Evolutionary conservation across 2,113 vertebrate species (phyloP).

Genomic region (Benitochromis conjunctus): DNA sequence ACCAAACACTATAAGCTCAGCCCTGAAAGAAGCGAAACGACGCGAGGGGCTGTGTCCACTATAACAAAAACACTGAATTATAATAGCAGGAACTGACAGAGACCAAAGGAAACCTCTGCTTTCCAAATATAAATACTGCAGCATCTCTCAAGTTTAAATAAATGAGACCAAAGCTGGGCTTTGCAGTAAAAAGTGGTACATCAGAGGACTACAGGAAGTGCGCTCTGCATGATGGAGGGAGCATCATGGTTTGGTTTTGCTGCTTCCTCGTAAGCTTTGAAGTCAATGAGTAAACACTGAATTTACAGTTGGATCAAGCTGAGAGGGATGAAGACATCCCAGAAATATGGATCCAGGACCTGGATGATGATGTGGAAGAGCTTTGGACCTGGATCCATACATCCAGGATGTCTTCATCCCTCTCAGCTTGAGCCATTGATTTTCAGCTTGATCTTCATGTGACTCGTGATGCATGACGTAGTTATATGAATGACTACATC

Average conservation of each 20-base stretch:
- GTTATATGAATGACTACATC: neutral
- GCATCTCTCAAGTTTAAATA: neutral
- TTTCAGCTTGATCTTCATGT: no score
- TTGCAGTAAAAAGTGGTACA: neutral
- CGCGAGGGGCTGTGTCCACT: accelerated
- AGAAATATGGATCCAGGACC: neutral
- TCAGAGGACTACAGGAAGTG: neutral
- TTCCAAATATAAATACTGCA: neutral
- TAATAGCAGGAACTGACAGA: accelerated
- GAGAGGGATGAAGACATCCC: neutral
- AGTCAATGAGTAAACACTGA: neutral
- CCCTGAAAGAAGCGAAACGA: accelerated
- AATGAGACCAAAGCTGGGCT: neutral
- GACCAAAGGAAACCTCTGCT: neutral
- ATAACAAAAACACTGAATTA: neutral
- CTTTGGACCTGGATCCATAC: no score
- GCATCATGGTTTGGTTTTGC: neutral
- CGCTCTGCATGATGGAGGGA: neutral
- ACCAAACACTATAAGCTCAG: neutral
- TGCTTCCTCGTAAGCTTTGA: neutral
- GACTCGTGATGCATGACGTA: neutral
- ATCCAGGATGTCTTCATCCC: no score
- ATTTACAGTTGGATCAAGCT: accelerated
- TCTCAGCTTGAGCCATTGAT: no score
- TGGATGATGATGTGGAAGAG: no score